Percentiles rank a stretch among this genome's conserved stretches.
These are phyloP conservation scores for Prochilodus magdalenae DNA, from an alignment of 2,113 vertebrate genomes.

Conservation along the genomic window DNA sequence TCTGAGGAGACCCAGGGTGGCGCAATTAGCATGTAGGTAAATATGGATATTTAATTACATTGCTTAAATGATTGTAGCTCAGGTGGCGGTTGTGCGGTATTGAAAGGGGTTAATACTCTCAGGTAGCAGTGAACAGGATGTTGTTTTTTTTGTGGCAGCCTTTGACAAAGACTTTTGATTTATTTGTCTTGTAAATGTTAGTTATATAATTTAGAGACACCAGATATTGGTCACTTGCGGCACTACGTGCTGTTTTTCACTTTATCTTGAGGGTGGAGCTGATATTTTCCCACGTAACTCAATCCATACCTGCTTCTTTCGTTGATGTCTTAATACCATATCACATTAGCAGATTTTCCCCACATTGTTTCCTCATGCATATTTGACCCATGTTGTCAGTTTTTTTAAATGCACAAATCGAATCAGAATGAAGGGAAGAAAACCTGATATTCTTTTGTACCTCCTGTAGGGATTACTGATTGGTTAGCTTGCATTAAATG, in stretches of 20 bases:
- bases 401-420: not conserved
- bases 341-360: no score
- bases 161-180: constrained; percentile 29
- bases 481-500: not conserved
- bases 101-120: not conserved
- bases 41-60: not conserved
- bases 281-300: not conserved
- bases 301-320: not conserved
- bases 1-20: not conserved
- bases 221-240: constrained; percentile 44
- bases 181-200: constrained; percentile 4
- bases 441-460: no score
- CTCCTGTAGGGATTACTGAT: not conserved
- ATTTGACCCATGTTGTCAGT: not conserved
- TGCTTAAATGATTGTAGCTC: not conserved
- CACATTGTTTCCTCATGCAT: no score
- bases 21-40: not conserved
- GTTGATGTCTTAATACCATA: no score
- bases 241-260: constrained; percentile 7
- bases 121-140: constrained; percentile 11
- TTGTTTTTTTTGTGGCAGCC: constrained; percentile 6
- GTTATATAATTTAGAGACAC: constrained; percentile 35
- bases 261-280: constrained; percentile 8
- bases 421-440: not conserved
- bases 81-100: not conserved